Conservation (phyloP, 2,888 invertebrate species). For the Glyphotaelius pellucidus region DNA sequence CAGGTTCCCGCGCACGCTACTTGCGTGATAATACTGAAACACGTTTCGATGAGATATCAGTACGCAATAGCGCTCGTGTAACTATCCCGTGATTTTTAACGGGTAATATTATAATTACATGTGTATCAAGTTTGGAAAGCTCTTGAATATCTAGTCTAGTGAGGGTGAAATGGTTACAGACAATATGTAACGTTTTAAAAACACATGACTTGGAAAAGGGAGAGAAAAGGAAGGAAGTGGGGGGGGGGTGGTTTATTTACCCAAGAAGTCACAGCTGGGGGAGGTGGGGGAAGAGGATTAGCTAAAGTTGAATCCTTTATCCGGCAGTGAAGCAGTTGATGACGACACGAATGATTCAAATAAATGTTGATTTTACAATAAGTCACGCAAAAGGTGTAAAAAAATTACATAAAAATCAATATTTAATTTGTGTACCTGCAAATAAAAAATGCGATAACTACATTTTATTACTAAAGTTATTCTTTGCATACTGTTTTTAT, state of each 20-base stretch:
- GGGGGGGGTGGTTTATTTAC: not conserved
- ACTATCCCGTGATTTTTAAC: too few relatives aligned
- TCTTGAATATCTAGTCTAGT: not conserved
- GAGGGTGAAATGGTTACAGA: conserved; percentile 12
- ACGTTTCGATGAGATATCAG: too few relatives aligned
- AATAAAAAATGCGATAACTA: not conserved
- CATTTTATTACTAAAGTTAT: not conserved
- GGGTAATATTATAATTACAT: too few relatives aligned
- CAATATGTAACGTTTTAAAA: conserved; percentile 23
- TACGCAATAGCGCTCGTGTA: too few relatives aligned
- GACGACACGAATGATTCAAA: not conserved
- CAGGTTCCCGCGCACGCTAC: too few relatives aligned
- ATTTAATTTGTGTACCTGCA: not conserved
- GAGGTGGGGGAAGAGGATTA: conserved; percentile 6
- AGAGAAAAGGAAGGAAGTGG: not conserved
- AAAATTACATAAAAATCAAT: not conserved
- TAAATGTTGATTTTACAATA: not conserved
- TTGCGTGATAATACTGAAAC: too few relatives aligned
- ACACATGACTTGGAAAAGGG: conserved; percentile 16
- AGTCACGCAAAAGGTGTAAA: not conserved
- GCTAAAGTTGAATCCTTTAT: not conserved
- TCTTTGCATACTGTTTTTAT: not conserved
- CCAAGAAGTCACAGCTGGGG: conserved; percentile 2
- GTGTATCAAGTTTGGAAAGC: not conserved
- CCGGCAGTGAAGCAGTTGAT: not conserved